Evolutionary conservation across 2,797 vertebrate species (phyloP).

Genomic region (Tolypeutes matacus): DNA sequence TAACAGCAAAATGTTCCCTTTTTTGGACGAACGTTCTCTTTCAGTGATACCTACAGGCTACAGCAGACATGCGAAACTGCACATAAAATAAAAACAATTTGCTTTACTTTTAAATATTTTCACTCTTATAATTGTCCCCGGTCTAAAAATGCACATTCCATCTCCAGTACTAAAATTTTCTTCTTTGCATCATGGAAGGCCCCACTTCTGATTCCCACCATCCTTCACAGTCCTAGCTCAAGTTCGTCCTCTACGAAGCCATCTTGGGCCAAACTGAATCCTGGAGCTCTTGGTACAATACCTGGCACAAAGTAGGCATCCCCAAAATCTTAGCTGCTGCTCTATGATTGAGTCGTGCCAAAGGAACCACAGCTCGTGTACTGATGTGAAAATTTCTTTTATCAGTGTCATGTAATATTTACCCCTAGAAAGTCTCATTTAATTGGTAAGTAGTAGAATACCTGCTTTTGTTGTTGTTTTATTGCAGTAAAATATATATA

Average conservation of each 20-base stretch:
- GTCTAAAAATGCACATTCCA: not conserved
- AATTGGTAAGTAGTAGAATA: not conserved
- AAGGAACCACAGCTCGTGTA: not conserved
- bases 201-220: not conserved
- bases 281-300: not conserved
- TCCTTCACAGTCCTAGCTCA: not conserved
- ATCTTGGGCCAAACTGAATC: not conserved
- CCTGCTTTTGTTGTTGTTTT: not conserved
- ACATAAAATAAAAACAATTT: not conserved
- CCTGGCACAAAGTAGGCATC: not conserved
- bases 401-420: not conserved
- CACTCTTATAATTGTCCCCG: not conserved
- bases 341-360: not conserved
- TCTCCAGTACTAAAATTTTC: not conserved
- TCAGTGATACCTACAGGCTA: not conserved
- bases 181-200: not conserved
- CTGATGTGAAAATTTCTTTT: not conserved
- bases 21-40: not conserved
- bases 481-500: too few relatives aligned
- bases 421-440: not conserved
- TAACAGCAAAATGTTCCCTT: not conserved
- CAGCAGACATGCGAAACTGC: not conserved
- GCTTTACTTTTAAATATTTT: slow-evolving; percentile 36
- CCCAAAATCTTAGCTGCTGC: not conserved
- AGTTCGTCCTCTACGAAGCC: not conserved